phyloP scores from a whole-genome alignment of 2,113 vertebrate species.

The Myrmophylax atrothorax region DNA sequence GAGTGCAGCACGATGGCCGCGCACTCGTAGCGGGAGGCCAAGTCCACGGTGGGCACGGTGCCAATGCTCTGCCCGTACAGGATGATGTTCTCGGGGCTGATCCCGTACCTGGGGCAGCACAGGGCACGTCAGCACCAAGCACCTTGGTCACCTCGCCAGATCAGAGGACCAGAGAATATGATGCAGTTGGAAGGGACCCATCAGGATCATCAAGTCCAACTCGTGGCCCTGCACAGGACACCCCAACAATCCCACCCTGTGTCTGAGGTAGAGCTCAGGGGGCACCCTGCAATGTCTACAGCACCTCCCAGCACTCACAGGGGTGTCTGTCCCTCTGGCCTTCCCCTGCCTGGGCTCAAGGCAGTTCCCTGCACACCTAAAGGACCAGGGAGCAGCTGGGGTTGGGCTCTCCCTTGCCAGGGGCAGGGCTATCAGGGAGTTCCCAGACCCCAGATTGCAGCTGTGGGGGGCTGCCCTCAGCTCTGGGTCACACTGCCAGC shows the following conservation, averaged over 20 bases:
- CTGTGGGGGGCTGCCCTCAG: rapidly evolving
- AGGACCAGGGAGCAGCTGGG: background rate
- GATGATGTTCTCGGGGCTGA: constrained; percentile 94
- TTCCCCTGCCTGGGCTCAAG: background rate
- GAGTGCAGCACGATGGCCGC: constrained; percentile 94
- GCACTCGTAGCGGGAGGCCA: constrained; percentile 94
- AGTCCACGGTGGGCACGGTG: constrained; percentile 92
- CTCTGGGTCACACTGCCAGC: rapidly evolving
- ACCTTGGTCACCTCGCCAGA: rapidly evolving
- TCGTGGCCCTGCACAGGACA: background rate
- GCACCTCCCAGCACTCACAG: background rate
- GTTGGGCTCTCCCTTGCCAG: background rate
- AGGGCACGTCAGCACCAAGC: background rate
- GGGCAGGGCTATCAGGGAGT: no score
- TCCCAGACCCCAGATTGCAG: background rate
- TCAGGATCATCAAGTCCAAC: background rate
- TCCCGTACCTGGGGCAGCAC: constrained; percentile 83
- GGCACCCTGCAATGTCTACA: background rate
- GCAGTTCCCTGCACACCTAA: background rate
- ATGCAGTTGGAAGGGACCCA: background rate
- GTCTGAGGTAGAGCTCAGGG: background rate
- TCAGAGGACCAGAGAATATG: background rate
- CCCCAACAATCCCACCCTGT: background rate
- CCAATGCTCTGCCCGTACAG: constrained; percentile 95
- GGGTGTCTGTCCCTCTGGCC: rapidly evolving